Conservation (phyloP, 2,888 invertebrate genomes). For the Tetanocera ferruginea region DNA sequence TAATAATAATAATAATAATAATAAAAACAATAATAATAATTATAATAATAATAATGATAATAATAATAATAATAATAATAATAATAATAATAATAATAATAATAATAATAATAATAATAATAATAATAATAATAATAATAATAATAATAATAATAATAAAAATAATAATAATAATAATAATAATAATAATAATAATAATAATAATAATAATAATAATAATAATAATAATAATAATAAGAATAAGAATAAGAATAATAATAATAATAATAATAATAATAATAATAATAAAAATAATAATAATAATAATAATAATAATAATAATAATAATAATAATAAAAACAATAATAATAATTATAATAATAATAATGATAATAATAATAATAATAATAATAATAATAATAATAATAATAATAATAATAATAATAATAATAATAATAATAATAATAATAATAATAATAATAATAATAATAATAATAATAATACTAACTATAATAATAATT, state of each 20-base stretch:
- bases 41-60: background rate
- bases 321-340: no score
- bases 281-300: no score
- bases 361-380: no score
- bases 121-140: constrained; percentile 3
- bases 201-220: constrained; percentile 3
- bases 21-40: background rate
- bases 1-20: constrained; percentile 3
- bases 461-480: no score
- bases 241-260: background rate
- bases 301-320: no score
- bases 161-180: background rate
- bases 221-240: background rate
- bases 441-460: no score
- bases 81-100: constrained; percentile 3
- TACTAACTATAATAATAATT: no score
- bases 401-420: no score
- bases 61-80: constrained; percentile 3
- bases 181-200: constrained; percentile 3
- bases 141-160: background rate
- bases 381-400: no score
- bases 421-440: no score
- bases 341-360: no score
- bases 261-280: background rate
- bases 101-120: constrained; percentile 3